Evolutionary conservation across 2,113 vertebrate genomes (phyloP).

Genomic region (Sphaerodactylus townsendi): DNA sequence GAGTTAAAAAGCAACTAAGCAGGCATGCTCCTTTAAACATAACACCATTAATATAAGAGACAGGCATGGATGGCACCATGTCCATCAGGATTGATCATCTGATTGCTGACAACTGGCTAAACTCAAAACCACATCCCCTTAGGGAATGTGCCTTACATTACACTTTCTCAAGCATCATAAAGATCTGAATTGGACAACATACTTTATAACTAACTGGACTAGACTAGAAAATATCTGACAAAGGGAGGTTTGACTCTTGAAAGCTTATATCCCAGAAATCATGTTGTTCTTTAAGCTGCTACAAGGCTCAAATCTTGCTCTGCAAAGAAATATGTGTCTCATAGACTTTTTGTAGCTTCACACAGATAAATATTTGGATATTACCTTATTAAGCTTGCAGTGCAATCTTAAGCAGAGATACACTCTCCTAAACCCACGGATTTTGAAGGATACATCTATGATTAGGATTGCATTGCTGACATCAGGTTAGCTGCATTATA

Average conservation of each 20-base stretch:
- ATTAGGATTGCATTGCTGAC: too few species aligned
- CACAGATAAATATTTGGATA: too few species aligned
- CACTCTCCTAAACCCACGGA: too few species aligned
- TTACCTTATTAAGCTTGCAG: background rate
- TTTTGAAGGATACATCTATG: too few species aligned
- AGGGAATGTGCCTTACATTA: background rate
- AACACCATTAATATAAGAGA: background rate
- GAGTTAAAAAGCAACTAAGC: background rate
- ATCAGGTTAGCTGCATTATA: background rate
- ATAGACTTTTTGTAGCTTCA: background rate
- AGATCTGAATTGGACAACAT: background rate
- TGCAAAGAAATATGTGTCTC: background rate
- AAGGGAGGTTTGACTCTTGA: too few species aligned
- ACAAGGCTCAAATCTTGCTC: background rate
- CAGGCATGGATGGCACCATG: background rate
- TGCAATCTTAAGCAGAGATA: too few species aligned
- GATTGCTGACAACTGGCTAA: background rate
- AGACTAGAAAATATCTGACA: background rate
- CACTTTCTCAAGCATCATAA: background rate
- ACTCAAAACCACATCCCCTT: background rate
- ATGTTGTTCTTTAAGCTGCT: too few species aligned
- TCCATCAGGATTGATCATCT: background rate
- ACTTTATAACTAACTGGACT: background rate
- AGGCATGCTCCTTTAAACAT: conserved; percentile 1
- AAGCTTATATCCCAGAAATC: too few species aligned